Evolutionary conservation across 1,140 invertebrate genomes (phyloP).

Genomic region (Pinna nobilis): DNA sequence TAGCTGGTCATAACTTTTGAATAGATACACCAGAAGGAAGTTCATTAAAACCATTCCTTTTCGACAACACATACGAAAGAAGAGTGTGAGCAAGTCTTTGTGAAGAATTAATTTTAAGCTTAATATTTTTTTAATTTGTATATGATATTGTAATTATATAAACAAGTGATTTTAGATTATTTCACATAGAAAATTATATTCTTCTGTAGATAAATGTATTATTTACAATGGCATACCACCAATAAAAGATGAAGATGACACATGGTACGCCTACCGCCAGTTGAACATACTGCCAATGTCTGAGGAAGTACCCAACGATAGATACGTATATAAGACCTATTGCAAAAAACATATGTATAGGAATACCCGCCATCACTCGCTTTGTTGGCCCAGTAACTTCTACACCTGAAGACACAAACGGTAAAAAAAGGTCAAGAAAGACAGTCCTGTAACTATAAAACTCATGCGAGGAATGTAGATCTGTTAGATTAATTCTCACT

Average conservation of each 20-base stretch:
- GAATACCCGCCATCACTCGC: constrained; percentile 81
- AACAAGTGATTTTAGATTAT: background rate
- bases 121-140: background rate
- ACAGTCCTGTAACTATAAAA: too few species aligned
- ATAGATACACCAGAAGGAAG: too few species aligned
- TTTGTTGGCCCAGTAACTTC: constrained; percentile 72
- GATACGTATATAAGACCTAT: constrained; percentile 81
- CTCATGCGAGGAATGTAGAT: too few species aligned
- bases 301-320: constrained; percentile 79
- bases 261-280: constrained; percentile 85
- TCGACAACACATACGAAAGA: too few species aligned
- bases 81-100: too few species aligned
- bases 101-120: background rate
- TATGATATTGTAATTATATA: background rate
- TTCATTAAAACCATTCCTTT: too few species aligned
- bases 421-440: too few species aligned
- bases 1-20: too few species aligned
- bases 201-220: background rate
- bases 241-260: constrained; percentile 80
- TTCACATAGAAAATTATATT: background rate
- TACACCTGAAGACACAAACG: constrained; percentile 37
- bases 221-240: constrained; percentile 41
- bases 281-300: constrained; percentile 84
- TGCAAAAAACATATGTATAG: constrained; percentile 83
- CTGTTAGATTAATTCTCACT: too few species aligned